A percentile compares a stretch with the other conserved stretches of the same genome.
Conservation (phyloP, 2,888 invertebrate genomes). For the Polydrusus pterygomalis region DNA sequence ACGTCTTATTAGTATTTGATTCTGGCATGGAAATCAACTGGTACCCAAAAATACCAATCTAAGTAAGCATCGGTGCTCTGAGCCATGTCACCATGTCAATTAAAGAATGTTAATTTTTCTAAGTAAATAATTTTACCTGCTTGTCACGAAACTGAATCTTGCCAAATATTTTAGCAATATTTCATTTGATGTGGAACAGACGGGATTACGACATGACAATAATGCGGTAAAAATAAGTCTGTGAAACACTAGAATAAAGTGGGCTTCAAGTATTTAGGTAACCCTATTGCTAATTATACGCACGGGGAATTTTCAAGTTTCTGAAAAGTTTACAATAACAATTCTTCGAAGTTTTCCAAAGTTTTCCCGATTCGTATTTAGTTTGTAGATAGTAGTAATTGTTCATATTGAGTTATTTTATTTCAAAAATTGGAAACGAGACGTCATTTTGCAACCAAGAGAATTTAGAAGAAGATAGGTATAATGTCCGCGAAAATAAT, state of each 20-base stretch:
- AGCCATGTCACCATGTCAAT: slow-evolving; percentile 33
- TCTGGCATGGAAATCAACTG: background rate
- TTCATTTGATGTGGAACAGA: slow-evolving; percentile 37
- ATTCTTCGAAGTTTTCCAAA: background rate
- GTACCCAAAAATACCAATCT: background rate
- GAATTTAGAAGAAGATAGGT: no score
- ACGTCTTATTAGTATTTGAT: no score
- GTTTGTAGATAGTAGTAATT: no score
- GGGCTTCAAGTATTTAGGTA: slow-evolving; percentile 31
- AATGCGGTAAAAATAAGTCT: slow-evolving; percentile 36
- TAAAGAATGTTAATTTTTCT: slow-evolving; percentile 31
- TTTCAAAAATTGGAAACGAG: no score
- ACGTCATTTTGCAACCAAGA: no score
- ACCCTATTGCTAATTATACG: slow-evolving; percentile 35
- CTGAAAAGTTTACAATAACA: background rate
- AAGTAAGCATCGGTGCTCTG: background rate
- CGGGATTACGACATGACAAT: slow-evolving; percentile 33
- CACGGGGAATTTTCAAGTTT: slow-evolving; percentile 10
- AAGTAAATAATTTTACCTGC: slow-evolving; percentile 36
- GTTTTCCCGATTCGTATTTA: no score
- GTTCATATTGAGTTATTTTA: no score
- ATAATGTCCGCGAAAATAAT: no score
- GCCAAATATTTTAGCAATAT: slow-evolving; percentile 41
- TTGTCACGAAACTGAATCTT: slow-evolving; percentile 20
- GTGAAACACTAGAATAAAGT: slow-evolving; percentile 30